Percentiles rank a stretch among this genome's conserved stretches.
phyloP scores from a whole-genome alignment of 2,113 vertebrate genomes.

The Stigmatopora nigra region DNA sequence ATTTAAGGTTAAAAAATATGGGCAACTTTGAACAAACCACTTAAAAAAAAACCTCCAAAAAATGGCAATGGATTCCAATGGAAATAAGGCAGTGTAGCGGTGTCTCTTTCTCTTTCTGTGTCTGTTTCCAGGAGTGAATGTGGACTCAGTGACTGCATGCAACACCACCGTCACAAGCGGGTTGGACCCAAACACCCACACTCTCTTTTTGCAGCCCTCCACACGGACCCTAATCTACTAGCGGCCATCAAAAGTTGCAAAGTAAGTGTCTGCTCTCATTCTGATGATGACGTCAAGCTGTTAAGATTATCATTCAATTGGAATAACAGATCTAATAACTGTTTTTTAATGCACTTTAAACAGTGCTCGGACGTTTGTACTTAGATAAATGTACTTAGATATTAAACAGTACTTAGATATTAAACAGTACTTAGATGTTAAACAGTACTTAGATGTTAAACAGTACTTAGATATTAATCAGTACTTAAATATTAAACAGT shows the following conservation, averaged over 20 bases:
- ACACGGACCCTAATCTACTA: neutral
- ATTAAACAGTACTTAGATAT: too few species aligned
- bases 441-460: too few species aligned
- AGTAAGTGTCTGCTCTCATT: neutral
- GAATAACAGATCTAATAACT: too few species aligned
- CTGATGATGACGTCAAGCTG: neutral
- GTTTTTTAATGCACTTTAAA: too few species aligned
- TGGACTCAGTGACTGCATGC: neutral
- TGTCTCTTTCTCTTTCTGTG: too few species aligned
- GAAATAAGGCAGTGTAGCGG: neutral
- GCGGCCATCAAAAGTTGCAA: neutral
- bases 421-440: too few species aligned
- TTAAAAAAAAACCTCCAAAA: too few species aligned
- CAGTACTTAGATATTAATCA: too few species aligned
- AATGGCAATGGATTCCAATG: neutral
- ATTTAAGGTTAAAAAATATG: neutral
- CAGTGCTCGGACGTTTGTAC: too few species aligned
- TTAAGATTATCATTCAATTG: neutral
- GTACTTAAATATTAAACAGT: too few species aligned
- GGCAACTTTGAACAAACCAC: too few species aligned
- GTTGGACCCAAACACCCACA: conserved; percentile 5
- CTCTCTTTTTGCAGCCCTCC: neutral
- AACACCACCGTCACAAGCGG: neutral
- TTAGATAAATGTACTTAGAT: too few species aligned
- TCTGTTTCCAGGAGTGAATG: neutral